Evolutionary conservation across 2,888 invertebrate genomes (phyloP), one percentile per base, ranked within the genome.

Genomic region (Eubasilissa splendida): DNA sequence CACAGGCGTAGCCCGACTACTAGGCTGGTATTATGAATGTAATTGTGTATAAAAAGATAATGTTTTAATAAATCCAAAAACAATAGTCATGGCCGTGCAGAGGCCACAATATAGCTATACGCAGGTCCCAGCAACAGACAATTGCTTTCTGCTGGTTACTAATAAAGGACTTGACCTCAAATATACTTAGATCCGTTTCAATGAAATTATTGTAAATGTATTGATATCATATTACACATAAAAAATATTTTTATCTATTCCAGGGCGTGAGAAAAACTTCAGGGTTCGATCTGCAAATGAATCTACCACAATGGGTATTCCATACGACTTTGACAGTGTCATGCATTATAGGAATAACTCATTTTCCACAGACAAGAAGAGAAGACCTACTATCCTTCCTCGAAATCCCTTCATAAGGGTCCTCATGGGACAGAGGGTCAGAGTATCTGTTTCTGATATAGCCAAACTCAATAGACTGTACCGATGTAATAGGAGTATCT

Each of bases 301-400:
- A 56, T 84, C 84, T 4, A 84, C 85, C 22, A 84, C 84, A 10
- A 80, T 85, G 12, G 84, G 84, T 2, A 81, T 86, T 65, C 86
- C 86, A 0, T 86, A 86, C 81, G 86, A 86, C 80, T 85, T 85
- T 77, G 84, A 83, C 53, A 86, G 86, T 65, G 86, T 86, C n/a
- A 86, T 86, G 86, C 86, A 86, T 85, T 92, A 92, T 85, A 88
- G 89, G 70, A 87, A 88, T 73, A 86, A 87, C 81, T 90, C 90
- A 3, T 92, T 92, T 84, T 89, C 90, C 73, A 87, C 86, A 33
- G 88, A 91, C 84, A 84, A 84, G 77, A 82, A 80, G 73, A 86
- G 87, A 79, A 86, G 87, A 50, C 84, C 84, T 8, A 91, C 91
- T 3, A 89, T 91, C 68, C 85, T 88, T 58, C 89, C 91, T 0